These are phyloP conservation scores for Pyralis farinalis DNA, from an alignment of 2,888 invertebrate species.

Conservation along the genomic window DNA sequence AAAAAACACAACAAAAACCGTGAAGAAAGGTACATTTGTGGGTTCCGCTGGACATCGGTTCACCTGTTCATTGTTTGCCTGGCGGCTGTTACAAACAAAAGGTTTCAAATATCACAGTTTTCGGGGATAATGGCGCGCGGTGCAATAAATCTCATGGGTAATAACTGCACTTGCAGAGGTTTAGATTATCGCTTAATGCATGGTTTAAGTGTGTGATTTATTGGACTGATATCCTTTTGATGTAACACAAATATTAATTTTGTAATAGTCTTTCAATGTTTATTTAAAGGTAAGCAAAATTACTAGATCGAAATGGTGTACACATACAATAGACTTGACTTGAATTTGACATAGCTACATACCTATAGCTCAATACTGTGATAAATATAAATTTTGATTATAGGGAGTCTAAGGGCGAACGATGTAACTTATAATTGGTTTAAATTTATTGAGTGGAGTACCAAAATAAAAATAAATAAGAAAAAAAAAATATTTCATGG, in stretches of 20 bases:
- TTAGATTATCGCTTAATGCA: conserved; percentile 62
- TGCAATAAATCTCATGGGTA: conserved; percentile 70
- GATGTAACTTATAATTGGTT: too few relatives aligned
- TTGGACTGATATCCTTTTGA: conserved; percentile 21
- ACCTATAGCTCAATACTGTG: too few relatives aligned
- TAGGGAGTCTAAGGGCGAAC: too few relatives aligned
- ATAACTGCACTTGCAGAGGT: conserved; percentile 73
- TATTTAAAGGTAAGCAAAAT: too few relatives aligned
- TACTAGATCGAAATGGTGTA: too few relatives aligned
- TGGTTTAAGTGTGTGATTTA: conserved; percentile 61
- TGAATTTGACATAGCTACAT: too few relatives aligned
- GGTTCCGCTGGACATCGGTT: conserved; percentile 51
- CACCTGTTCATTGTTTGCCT: conserved; percentile 75
- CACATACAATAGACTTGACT: too few relatives aligned
- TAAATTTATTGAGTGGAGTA: too few relatives aligned
- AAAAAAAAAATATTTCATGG: too few relatives aligned
- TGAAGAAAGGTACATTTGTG: conserved; percentile 66
- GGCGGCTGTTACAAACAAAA: conserved; percentile 71
- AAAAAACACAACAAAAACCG: conserved; percentile 72
- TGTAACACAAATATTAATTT: conserved; percentile 4
- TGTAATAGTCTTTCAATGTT: neutral
- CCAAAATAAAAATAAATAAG: too few relatives aligned
- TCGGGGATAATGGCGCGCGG: conserved; percentile 62
- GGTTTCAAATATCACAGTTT: conserved; percentile 78
- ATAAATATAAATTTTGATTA: too few relatives aligned